These are phyloP conservation scores for Lophura nycthemera DNA, from an alignment of 2,113 vertebrate genomes.

Conservation along the genomic window DNA sequence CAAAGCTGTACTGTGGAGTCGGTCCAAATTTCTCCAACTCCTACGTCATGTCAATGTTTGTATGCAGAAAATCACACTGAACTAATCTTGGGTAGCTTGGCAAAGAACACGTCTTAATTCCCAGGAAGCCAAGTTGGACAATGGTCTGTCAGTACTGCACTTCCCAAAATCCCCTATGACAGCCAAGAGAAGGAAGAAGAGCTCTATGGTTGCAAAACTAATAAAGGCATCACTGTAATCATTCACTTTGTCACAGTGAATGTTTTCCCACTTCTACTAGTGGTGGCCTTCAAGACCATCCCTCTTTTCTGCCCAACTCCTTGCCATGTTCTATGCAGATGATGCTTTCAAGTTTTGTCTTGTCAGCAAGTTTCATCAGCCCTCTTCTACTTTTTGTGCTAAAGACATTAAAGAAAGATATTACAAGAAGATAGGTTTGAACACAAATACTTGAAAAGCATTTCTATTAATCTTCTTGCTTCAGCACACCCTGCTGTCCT, in stretches of 20 bases:
- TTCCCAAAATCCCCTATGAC: not conserved
- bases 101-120: not conserved
- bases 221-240: not conserved
- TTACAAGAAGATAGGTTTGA: not conserved
- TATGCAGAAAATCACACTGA: fast-evolving
- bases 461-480: not conserved
- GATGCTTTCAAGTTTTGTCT: not conserved
- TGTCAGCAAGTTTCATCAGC: not conserved
- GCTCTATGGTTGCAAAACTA: not conserved
- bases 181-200: not conserved
- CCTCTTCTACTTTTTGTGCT: not conserved
- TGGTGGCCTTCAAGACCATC: not conserved
- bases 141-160: not conserved
- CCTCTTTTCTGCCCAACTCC: not conserved
- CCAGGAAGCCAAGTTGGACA: not conserved
- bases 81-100: not conserved
- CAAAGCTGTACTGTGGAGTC: not conserved
- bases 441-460: not conserved
- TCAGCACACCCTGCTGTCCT: not conserved
- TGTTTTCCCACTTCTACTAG: not conserved
- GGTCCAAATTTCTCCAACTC: not conserved
- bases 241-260: not conserved
- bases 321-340: not conserved
- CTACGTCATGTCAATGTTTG: not conserved
- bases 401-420: constrained; percentile 15